Percentiles rank a stretch among this genome's conserved stretches.
Evolutionary conservation across 2,888 invertebrate genomes (phyloP).

Genomic region (Nematopogon swammerdamellus): DNA sequence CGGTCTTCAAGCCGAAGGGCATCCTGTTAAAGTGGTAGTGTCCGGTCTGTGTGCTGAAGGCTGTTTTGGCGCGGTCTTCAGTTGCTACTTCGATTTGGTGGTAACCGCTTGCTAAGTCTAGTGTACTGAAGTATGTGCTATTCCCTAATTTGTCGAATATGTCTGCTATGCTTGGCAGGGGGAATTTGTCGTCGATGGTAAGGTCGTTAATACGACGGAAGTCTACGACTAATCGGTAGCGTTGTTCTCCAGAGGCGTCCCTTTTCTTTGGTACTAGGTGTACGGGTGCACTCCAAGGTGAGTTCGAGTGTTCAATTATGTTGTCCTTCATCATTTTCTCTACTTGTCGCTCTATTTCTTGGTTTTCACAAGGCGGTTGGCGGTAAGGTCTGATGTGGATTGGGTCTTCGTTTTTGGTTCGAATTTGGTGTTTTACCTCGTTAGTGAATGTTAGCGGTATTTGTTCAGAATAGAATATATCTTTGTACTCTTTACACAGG

Average conservation of each 20-base stretch:
- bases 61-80: constrained; percentile 12
- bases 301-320: constrained; percentile 9
- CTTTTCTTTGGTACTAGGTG: constrained; percentile 14
- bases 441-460: constrained; percentile 1
- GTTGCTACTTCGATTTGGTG: constrained; percentile 12
- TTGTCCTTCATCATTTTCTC: constrained; percentile 12
- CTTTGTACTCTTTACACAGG: neutral
- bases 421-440: constrained; percentile 1
- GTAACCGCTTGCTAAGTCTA: constrained; percentile 12
- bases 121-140: constrained; percentile 11
- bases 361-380: neutral
- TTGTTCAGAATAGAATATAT: constrained; percentile 2
- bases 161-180: constrained; percentile 5
- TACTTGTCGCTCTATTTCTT: neutral
- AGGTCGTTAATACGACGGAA: too few species aligned
- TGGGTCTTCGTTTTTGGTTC: neutral
- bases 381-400: neutral
- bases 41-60: constrained; percentile 11
- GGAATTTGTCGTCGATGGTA: constrained; percentile 7
- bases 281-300: constrained; percentile 15
- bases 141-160: constrained; percentile 7
- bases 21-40: constrained; percentile 12
- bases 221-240: constrained; percentile 7
- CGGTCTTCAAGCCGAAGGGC: constrained; percentile 12
- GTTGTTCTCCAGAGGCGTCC: constrained; percentile 11